These are phyloP conservation scores for Synanthedon myopaeformis DNA, from an alignment of 2,888 invertebrate species.

Conservation along the genomic window DNA sequence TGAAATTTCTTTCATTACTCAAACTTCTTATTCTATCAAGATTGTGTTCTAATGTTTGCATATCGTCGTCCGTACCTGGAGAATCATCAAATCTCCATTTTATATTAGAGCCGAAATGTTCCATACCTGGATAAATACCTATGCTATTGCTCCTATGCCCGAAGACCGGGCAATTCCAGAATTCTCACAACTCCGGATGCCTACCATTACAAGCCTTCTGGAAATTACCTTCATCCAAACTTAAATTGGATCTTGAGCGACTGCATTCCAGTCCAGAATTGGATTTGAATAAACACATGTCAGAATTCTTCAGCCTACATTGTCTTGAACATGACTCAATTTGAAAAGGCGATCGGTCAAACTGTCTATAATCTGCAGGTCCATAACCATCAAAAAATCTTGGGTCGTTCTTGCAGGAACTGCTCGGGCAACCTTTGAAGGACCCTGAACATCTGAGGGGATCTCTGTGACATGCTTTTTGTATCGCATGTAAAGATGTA, in stretches of 20 bases:
- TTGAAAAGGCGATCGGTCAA: constrained; percentile 59
- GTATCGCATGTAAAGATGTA: constrained; percentile 78
- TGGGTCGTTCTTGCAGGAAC: constrained; percentile 51
- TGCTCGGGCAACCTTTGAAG: constrained; percentile 56
- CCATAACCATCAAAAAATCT: constrained; percentile 57
- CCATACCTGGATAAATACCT: constrained; percentile 59
- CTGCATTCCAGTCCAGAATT: constrained; percentile 50
- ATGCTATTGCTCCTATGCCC: constrained; percentile 68
- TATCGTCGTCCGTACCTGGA: constrained; percentile 41
- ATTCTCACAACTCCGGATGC: constrained; percentile 68
- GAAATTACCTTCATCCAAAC: constrained; percentile 61
- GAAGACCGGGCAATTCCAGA: constrained; percentile 63
- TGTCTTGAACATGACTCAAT: constrained; percentile 62
- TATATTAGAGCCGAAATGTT: constrained; percentile 61
- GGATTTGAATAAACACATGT: constrained; percentile 59
- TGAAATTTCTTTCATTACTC: constrained; percentile 55
- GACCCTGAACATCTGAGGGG: constrained; percentile 53
- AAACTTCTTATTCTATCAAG: constrained; percentile 62
- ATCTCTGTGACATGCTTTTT: constrained; percentile 63
- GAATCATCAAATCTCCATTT: constrained; percentile 64
- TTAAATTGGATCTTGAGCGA: constrained; percentile 60
- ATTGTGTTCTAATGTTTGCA: constrained; percentile 57
- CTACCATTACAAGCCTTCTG: constrained; percentile 59
- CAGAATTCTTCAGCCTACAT: constrained; percentile 59
- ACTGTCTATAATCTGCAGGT: constrained; percentile 51